Base-by-base conservation (phyloP, 2,113 vertebrate species). In the Girardinichthys multiradiatus region DNA sequence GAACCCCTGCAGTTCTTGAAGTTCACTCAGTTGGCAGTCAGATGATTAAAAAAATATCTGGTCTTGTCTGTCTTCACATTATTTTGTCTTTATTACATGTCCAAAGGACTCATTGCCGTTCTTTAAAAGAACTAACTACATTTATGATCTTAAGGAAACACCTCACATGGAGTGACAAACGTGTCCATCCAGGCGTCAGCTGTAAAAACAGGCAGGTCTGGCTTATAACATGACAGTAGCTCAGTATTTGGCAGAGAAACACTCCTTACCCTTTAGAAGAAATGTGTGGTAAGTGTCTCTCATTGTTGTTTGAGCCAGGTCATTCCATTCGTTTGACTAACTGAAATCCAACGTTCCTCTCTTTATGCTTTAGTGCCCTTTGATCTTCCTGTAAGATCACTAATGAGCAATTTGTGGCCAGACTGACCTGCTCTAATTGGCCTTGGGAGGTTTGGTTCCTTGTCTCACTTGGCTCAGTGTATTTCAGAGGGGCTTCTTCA, bases 321-420 rank as follows among this genome's bases (percentile, higher is more conserved):
- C 86, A 80, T 91, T 89, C 82, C 89, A 77, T 88, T 91, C 87
- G 77, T 79, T 81, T 79, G 80, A 84, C 70, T 86, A 69, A 42
- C 74, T 79, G 76, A 83, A 81, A 74, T 64, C 17, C 45, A 65
- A 28, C 17, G 35, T 81, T 75, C 81, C 81, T 85, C 88, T 72
- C 70, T 70, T n/a, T 75, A 48, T 84, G 68, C 67, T 80, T 9
- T 67, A 24, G 65, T 67, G 72, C 68, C 84, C 84, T 89, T 88
- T 91, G 86, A 92, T 90, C 89, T 85, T 72, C 77, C 67, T 80
- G 70, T 81, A 76, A 78, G 54, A 86, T 89, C 86, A 80, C 87
- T 88, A 89, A 90, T 88, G 83, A 88, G 81, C 79, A 82, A 84
- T 88, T 84, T 89, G 84, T 72, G 87, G 87, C 88, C 87, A 87